Conservation (phyloP, 2,113 vertebrate species). For the Vireo altiloquus region DNA sequence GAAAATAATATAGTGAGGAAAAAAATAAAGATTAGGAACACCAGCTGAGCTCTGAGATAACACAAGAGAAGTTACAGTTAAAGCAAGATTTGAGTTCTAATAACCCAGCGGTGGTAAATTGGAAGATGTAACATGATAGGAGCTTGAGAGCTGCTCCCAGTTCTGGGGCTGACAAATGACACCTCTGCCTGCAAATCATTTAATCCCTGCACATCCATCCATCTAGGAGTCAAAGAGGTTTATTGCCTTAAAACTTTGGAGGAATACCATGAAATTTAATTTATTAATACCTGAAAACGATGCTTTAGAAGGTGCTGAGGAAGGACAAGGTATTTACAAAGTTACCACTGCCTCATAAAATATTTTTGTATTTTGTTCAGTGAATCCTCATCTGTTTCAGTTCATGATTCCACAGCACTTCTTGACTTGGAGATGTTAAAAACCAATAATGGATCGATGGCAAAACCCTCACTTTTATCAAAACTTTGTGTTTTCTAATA, state of each 20-base stretch:
- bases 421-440: not conserved
- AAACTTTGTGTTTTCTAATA: not conserved
- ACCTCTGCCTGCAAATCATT: not conserved
- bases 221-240: not conserved
- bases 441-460: not conserved
- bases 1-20: not conserved
- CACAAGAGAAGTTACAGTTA: not conserved
- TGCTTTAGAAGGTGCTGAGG: not conserved
- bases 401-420: not conserved
- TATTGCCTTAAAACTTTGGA: not conserved
- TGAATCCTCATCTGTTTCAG: not conserved
- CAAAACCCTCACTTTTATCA: not conserved
- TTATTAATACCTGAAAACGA: not conserved
- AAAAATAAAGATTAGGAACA: not conserved
- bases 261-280: not conserved
- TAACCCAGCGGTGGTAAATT: constrained; percentile 12
- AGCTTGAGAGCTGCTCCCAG: not conserved
- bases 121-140: constrained; percentile 11
- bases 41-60: constrained; percentile 38
- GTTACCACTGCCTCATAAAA: not conserved
- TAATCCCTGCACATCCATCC: not conserved
- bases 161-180: constrained; percentile 6
- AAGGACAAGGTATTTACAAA: not conserved
- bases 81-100: not conserved
- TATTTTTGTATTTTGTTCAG: not conserved